phyloP scores from a whole-genome alignment of 2,113 vertebrate genomes.

The Takifugu flavidus region DNA sequence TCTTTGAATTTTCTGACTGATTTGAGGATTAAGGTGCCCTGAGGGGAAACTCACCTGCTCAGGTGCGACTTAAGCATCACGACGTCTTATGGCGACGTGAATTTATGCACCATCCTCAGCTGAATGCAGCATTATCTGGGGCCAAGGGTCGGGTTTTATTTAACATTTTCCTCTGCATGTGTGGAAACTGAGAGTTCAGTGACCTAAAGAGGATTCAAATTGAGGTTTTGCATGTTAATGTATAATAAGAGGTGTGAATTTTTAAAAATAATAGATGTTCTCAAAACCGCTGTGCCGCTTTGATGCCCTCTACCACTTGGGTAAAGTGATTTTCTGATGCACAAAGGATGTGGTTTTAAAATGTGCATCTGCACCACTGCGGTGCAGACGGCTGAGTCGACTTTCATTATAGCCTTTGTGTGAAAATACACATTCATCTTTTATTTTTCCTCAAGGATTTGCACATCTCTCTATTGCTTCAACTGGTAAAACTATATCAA shows the following conservation, averaged over 20 bases:
- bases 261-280: not conserved
- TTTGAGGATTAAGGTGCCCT: not conserved
- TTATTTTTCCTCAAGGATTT: too few species aligned
- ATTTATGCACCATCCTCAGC: not conserved
- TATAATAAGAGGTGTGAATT: slow-evolving; percentile 10
- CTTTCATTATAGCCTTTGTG: too few species aligned
- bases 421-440: too few species aligned
- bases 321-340: too few species aligned
- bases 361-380: too few species aligned
- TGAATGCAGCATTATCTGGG: slow-evolving; percentile 3
- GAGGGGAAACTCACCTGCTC: not conserved
- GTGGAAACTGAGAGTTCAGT: slow-evolving; percentile 21
- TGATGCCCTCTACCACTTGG: too few species aligned
- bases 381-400: too few species aligned
- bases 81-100: not conserved
- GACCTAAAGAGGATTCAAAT: slow-evolving; percentile 21
- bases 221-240: slow-evolving; percentile 37
- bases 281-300: too few species aligned
- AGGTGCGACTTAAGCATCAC: slow-evolving; percentile 2
- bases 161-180: slow-evolving; percentile 10
- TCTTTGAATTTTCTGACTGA: not conserved
- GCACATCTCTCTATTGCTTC: too few species aligned
- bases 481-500: too few species aligned
- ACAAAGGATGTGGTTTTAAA: too few species aligned
- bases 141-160: slow-evolving; percentile 33